Evolutionary conservation across 1,140 invertebrate genomes (phyloP), one percentile per base, ranked within the genome.

Genomic region (Drosophila paulistorum): DNA sequence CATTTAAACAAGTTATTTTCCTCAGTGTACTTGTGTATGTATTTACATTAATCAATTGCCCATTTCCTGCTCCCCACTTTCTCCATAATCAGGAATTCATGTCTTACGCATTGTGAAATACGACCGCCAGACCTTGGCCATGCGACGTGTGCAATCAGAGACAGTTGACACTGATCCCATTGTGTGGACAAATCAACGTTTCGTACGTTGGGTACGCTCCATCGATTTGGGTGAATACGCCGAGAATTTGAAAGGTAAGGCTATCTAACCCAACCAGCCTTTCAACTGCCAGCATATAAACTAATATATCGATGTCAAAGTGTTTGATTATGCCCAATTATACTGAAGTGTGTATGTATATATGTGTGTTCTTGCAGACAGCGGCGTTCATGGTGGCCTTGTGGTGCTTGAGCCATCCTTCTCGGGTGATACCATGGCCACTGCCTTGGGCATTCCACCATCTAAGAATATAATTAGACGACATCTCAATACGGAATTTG

Each of bases 141-240:
- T 98, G 68, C 94, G 97, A 78, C 94, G 97, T 77, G 95, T 97
- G 90, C 96, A 97, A 87, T 97, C 96, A 90, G 97, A 98, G 90
- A 95, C 95, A 79, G 95, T 96, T 45, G 96, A 98, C 90, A 95
- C 95, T 17, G 97, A 99, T 94, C 97, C 97, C 42, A 93, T 99
- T 62, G 97, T 98, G 20, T 99, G 98, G 98, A 98, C 97, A 70
- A 98, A 98, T 93, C 96, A 98, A 83, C 95, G 97, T 86, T 97
- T 98, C 89, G 96, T 98, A 69, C 95, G 96, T 83, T 99, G 97
- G 98, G 96, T 97, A 20, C 94, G 96, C 79, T 96, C 96, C 91
- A 98, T 99, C 90, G 97, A 99, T 93, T 94, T 99, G 79, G 96
- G 95, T 55, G 98, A 99, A 94, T 99, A 98, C 91, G 96, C 97